These are phyloP conservation scores for Fukomys damarensis DNA, from an alignment of 2,113 vertebrate genomes.

Conservation along the genomic window DNA sequence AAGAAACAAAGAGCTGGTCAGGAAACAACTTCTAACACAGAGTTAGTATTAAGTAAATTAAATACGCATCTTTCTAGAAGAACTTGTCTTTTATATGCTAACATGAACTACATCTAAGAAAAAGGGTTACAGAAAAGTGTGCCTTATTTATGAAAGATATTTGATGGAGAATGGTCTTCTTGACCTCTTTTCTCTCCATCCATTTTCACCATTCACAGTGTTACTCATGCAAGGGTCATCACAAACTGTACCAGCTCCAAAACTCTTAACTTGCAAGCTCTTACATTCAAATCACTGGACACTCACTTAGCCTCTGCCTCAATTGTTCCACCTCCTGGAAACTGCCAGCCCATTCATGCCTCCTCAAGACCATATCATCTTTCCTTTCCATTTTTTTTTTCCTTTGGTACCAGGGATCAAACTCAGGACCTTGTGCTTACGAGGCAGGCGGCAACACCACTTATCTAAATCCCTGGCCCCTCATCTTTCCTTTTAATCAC, in stretches of 20 bases:
- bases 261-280: neutral
- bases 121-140: neutral
- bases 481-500: neutral
- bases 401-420: too few relatives aligned
- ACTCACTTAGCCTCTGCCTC: neutral
- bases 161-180: neutral
- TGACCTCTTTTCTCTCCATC: neutral
- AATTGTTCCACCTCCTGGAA: neutral
- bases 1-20: neutral
- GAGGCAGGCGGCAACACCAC: too few relatives aligned
- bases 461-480: too few relatives aligned
- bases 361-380: too few relatives aligned
- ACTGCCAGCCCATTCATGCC: neutral
- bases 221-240: neutral
- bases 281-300: neutral
- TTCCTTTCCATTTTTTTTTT: too few relatives aligned
- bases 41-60: neutral
- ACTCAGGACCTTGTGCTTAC: too few relatives aligned
- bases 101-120: neutral
- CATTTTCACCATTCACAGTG: neutral
- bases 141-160: neutral
- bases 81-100: neutral
- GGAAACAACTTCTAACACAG: neutral
- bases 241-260: neutral
- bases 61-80: neutral